A percentile compares a stretch with the other conserved stretches of the same genome.
phyloP scores from a whole-genome alignment of 2,113 vertebrate species.

The Cranoglanis bouderius region DNA sequence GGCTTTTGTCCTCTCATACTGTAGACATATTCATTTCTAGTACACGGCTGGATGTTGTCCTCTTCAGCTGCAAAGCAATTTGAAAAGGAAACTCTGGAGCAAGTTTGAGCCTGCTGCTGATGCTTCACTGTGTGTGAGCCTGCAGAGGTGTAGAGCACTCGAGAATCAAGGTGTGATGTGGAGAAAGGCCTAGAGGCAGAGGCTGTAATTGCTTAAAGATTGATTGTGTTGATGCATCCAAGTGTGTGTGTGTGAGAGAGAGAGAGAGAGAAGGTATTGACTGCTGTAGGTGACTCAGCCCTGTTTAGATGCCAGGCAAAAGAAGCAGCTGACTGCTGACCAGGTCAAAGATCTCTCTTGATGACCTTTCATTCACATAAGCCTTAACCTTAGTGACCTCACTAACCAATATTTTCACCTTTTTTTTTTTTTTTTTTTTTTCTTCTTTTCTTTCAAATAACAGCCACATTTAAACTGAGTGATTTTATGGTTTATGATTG shows the following conservation, averaged over 20 bases:
- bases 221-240: slow-evolving; percentile 14
- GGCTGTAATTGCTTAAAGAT: slow-evolving; percentile 39
- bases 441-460: too few species aligned
- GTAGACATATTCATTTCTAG: neutral
- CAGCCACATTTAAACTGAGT: too few species aligned
- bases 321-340: slow-evolving; percentile 14
- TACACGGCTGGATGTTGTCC: neutral
- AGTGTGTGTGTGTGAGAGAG: slow-evolving; percentile 14
- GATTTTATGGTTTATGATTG: neutral
- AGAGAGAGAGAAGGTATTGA: slow-evolving; percentile 16
- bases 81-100: slow-evolving; percentile 9
- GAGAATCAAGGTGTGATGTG: slow-evolving; percentile 15
- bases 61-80: slow-evolving; percentile 1
- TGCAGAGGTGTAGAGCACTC: slow-evolving; percentile 11
- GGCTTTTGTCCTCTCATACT: neutral
- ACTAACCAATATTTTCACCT: neutral
- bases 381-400: neutral
- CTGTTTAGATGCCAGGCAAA: slow-evolving; percentile 29
- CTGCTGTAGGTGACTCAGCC: slow-evolving; percentile 41
- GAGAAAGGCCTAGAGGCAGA: slow-evolving; percentile 24
- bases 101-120: slow-evolving; percentile 4
- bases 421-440: too few species aligned
- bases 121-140: neutral
- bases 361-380: neutral
- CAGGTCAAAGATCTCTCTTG: slow-evolving; percentile 1